phyloP scores from a whole-genome alignment of 2,797 vertebrate species.

The Crenuchus spilurus region DNA sequence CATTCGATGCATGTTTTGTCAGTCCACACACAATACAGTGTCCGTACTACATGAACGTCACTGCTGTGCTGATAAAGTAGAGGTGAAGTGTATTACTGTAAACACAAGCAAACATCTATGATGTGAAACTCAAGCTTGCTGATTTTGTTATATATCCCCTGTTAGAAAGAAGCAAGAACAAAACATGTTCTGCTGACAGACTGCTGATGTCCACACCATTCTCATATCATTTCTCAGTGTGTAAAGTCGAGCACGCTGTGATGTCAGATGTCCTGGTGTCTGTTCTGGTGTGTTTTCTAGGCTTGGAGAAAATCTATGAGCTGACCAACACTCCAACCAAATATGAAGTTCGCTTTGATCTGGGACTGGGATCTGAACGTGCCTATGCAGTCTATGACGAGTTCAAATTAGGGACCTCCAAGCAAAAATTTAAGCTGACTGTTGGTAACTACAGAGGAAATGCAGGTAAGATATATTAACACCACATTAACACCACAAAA shows the following conservation, averaged over 20 bases:
- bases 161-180: too few relatives aligned
- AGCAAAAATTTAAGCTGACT: conserved; percentile 82
- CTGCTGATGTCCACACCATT: background rate
- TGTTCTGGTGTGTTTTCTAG: conserved; percentile 60
- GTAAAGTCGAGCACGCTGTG: background rate
- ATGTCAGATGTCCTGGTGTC: background rate
- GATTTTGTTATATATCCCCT: too few relatives aligned
- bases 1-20: too few relatives aligned
- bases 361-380: conserved; percentile 77
- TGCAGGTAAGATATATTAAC: conserved; percentile 73
- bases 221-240: background rate
- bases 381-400: conserved; percentile 82
- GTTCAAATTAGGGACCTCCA: conserved; percentile 84
- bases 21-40: too few relatives aligned
- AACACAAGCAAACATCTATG: background rate
- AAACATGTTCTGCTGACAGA: background rate
- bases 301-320: conserved; percentile 87
- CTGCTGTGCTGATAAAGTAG: background rate
- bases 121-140: too few relatives aligned
- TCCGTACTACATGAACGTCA: too few relatives aligned
- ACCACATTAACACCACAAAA: too few relatives aligned
- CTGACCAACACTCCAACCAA: conserved; percentile 79
- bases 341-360: conserved; percentile 82
- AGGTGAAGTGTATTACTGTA: background rate
- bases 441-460: conserved; percentile 86